Base-by-base conservation (phyloP, 2,797 vertebrate species). In the Sebastolobus alascanus region DNA sequence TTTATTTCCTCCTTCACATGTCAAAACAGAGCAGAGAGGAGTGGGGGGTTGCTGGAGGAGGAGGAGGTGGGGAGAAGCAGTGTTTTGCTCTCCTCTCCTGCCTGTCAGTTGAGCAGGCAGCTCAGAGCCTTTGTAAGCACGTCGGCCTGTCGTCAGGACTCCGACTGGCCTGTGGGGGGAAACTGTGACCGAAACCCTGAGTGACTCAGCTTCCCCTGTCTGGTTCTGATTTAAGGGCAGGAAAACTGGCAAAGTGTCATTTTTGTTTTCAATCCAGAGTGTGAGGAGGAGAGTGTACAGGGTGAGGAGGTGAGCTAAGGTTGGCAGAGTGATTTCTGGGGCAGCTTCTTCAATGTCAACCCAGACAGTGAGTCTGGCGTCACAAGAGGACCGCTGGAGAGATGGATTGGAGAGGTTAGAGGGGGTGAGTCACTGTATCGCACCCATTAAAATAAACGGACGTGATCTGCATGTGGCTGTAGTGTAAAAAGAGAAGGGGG, bases 311-410 rank as follows among this genome's bases (percentile, higher is more conserved):
- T 6, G 70, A 80, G 59, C n/a, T 1, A 7, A 43, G 72, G 65
- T 58, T 67, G 84, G 78, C 88, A 72, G 77, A 84, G 79, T 35
- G 75, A 75, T 75, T 74, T 82, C 75, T 76, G 75, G 78, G 74
- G 72, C 25, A 40, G 76, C 83, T 81, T 79, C 87, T 82, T 93
- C 92, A 94, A 92, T 95, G 93, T 94, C 94, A 95, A 94, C 91
- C 88, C 94, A 93, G 93, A 92, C 92, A 79, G 89, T 2, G 83
- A 92, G 77, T 35, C 74, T 18, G 40, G 81, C 85, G n/a, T 84
- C 86, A 74, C 70, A 73, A 73, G n/a, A 68, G 74, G 29, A 22
- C 43, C 4, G 55, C 67, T 20, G 64, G 76, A 60, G 79, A 84
- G 89, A 92, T 67, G 79, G 84, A 90, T 70, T 6, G 87, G 66